These are phyloP conservation scores for Vidua chalybeata DNA, from an alignment of 2,113 vertebrate genomes.

Conservation along the genomic window DNA sequence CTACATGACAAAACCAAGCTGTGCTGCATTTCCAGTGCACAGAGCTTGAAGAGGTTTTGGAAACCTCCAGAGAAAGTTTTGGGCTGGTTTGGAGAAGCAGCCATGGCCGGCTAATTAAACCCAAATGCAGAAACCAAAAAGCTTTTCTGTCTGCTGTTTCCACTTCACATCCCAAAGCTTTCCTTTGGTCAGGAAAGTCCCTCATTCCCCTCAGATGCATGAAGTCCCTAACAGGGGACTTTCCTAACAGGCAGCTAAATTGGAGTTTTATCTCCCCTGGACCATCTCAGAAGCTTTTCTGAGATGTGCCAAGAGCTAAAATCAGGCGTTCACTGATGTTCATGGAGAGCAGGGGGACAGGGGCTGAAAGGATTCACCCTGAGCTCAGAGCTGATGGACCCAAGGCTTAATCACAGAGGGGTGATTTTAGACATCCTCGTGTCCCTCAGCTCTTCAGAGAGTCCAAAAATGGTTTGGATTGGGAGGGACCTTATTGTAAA, in stretches of 20 bases:
- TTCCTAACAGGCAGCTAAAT: not conserved
- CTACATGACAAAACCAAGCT: not conserved
- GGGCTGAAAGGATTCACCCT: not conserved
- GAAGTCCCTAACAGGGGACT: not conserved
- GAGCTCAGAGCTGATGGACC: not conserved
- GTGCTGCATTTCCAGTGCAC: not conserved
- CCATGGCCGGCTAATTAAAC: not conserved
- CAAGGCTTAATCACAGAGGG: not conserved
- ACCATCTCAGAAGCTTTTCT: not conserved
- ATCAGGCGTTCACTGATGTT: not conserved
- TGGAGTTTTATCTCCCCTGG: not conserved
- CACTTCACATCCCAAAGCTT: not conserved
- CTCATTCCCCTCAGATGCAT: not conserved
- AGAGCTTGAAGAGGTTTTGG: not conserved
- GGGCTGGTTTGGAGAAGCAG: not conserved
- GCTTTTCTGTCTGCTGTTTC: not conserved
- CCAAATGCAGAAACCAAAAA: not conserved
- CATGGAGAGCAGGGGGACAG: not conserved
- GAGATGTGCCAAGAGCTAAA: not conserved
- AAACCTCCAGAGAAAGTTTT: not conserved
- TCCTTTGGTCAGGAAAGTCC: not conserved
- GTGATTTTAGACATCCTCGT: not conserved
- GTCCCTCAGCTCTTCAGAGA: not conserved
- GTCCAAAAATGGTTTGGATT: not conserved
- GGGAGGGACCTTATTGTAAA: not conserved